These are phyloP conservation scores for Boulengeromyrus knoepffleri DNA, from an alignment of 2,113 vertebrate species.

Conservation along the genomic window DNA sequence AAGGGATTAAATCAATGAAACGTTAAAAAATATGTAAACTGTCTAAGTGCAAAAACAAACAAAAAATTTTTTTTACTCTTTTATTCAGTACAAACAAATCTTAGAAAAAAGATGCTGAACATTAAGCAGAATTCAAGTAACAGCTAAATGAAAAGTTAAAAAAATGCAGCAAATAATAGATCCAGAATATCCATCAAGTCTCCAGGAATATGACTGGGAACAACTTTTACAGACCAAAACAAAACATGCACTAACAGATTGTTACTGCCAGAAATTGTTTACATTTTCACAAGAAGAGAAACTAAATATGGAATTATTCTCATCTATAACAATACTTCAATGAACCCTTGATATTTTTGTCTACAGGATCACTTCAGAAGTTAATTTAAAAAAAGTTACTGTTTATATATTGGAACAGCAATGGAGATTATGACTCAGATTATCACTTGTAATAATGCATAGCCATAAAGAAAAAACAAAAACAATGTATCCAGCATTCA, in stretches of 20 bases:
- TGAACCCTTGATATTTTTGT: background rate
- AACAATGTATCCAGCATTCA: background rate
- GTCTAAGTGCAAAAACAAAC: background rate
- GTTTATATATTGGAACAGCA: background rate
- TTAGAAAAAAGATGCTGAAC: background rate
- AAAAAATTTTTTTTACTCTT: background rate
- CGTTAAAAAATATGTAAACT: background rate
- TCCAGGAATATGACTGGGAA: conserved; percentile 10
- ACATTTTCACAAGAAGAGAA: conserved; percentile 18
- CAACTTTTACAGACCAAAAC: conserved; percentile 14
- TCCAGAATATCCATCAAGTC: background rate
- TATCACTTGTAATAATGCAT: conserved; percentile 14
- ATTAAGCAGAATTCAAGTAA: background rate
- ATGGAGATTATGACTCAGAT: background rate
- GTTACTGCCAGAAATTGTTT: conserved; percentile 30
- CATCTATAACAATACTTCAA: background rate
- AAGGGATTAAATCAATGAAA: background rate
- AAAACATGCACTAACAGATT: conserved; percentile 24
- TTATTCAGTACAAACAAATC: conserved; percentile 1
- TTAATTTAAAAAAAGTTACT: background rate
- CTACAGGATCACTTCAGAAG: background rate
- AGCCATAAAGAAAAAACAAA: background rate
- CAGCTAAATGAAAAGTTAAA: background rate
- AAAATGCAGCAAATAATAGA: background rate
- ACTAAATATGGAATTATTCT: background rate